phyloP scores from a whole-genome alignment of 2,888 invertebrate species.

The Acleris laterana region DNA sequence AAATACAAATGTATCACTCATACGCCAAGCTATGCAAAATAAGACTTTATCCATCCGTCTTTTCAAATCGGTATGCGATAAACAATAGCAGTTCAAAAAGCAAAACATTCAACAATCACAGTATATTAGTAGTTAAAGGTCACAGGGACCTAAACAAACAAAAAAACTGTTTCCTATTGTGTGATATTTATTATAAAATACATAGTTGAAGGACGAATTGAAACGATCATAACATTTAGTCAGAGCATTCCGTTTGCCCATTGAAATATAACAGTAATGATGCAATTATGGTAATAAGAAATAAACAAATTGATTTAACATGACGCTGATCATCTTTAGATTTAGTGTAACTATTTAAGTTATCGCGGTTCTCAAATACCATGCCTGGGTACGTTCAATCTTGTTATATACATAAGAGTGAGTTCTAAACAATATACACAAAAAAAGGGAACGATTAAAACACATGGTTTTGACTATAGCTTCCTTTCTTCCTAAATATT shows the following conservation, averaged over 20 bases:
- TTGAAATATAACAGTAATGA: slow-evolving; percentile 21
- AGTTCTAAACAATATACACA: too few relatives aligned
- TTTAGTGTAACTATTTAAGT: neutral
- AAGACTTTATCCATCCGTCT: too few relatives aligned
- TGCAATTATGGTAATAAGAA: slow-evolving; percentile 31
- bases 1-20: too few relatives aligned
- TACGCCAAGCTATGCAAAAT: too few relatives aligned
- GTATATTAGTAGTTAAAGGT: slow-evolving; percentile 48
- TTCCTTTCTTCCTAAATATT: too few relatives aligned
- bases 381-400: neutral
- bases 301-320: slow-evolving; percentile 26
- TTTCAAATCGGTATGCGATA: neutral
- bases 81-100: slow-evolving; percentile 14
- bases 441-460: too few relatives aligned
- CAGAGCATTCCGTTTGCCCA: slow-evolving; percentile 9
- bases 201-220: slow-evolving; percentile 43
- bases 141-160: slow-evolving; percentile 43
- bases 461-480: too few relatives aligned
- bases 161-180: slow-evolving; percentile 31
- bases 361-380: too few relatives aligned
- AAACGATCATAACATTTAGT: slow-evolving; percentile 6
- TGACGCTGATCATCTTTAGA: neutral
- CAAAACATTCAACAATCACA: slow-evolving; percentile 19
- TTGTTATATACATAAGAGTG: too few relatives aligned
- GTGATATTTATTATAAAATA: slow-evolving; percentile 47